Base-by-base conservation (phyloP, 2,797 vertebrate genomes). In the Phrynocephalus guinanensis region DNA sequence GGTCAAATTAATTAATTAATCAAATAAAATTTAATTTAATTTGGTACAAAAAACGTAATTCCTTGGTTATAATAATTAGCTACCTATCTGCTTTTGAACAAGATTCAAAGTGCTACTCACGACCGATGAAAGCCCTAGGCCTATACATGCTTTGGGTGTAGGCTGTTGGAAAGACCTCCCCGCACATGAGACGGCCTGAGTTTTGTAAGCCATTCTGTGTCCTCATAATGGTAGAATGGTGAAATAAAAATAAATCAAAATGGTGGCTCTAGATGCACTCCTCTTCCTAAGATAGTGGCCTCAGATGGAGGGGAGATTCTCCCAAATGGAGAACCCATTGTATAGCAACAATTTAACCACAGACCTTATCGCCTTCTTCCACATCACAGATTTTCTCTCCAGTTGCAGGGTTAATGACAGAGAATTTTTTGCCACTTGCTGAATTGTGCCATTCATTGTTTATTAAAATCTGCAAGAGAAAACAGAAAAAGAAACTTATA, bases 371-470 rank as follows among this genome's bases (percentile, higher is more conserved):
- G 0, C 97, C 98, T 95, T 98, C 98, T 96, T 98, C 97, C 33
- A 98, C 95, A 0, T 98, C 97, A 91, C 98, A 98, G 88, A 98
- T 97, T 92, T 97, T 96, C 90, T 97, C 97, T 87, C 97, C 97
- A 0, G 95, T 98, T 30, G 97, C 96, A 0, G 98, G 98, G 90
- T 98, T 98, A 88, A 96, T 90, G 81, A 98, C 97, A 8, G 95
- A 94, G 87, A 98, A 97, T 94, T 97, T 98, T 93, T 97, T 97
- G 67, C 97, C 97, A 81, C 97, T 97, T 88, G 95, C 80, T 0
- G 98, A 97, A 79, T 97, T 85, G 38, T 97, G 97, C 98, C 98
- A 98, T 85, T 98, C 97, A 38, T 98, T 98, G 92, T 97, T 97
- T 93, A 98, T 98, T 92, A 98, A 98, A 94, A 98, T 96, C 98